Evolutionary conservation across 2,797 vertebrate genomes (phyloP), one percentile per base, ranked within the genome.

Genomic region (Protosalanx chinensis): DNA sequence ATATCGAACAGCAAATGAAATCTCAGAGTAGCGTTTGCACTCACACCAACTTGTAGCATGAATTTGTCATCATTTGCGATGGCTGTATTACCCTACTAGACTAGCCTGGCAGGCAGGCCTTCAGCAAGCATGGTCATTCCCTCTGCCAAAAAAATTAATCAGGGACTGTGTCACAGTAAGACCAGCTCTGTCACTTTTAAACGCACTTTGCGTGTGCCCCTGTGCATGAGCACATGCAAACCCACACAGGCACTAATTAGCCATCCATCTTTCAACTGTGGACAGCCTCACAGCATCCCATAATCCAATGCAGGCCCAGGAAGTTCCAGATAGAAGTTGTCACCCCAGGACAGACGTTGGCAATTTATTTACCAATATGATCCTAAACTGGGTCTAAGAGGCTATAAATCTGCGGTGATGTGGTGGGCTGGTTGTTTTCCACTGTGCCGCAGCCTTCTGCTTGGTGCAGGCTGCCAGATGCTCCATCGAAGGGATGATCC

Each of bases 1-100:
- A 90, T 91, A 92, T 91, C 87, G 91, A 92, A 90, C 83, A 86
- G 86, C 86, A 89, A 92, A 92, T 91, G 82, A 90, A 91, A 92
- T 89, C 89, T 85, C 76, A 82, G 83, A 80, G 85, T 84, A 85
- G 79, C 74, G 77, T 88, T 84, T 87, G 79, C 86, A 90, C 85
- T 86, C 85, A 87, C 84, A 85, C 82, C 82, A 86, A 89, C 85
- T 88, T 87, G 87, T 87, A 86, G 80, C 86, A 91, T 91, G 85
- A 88, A 91, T 91, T 91, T 91, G 91, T 91, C 88, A 91, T 90
- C 81, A 86, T 89, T 90, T 88, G 78, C 61, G 83, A 78, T 86
- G 75, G 86, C 86, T 84, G 91, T 90, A 90, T 92, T 87, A 89
- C 86, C 86, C 91, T 85, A 88, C 90, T 90, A 84, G 86, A 86